Base-by-base conservation (phyloP, 1,140 invertebrate species). In the Eciton burchellii region DNA sequence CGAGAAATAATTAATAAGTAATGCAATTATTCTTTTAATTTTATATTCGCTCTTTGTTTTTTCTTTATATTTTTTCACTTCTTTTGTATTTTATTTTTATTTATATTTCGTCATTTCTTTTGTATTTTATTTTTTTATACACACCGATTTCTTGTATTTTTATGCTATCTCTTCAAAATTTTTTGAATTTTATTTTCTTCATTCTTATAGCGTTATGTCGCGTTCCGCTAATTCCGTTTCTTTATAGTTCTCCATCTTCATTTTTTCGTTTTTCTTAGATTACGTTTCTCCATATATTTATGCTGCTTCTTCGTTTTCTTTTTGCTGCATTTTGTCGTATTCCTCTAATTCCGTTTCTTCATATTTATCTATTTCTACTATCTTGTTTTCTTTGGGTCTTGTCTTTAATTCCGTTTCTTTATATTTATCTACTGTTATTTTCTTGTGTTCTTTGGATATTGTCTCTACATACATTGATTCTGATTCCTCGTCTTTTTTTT, bases 1-100 rank as follows among this genome's bases (percentile, higher is more conserved):
- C n/a, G n/a, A 3, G n/a, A 63, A 21, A 63, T 63, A 63, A 12
- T 62, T n/a, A 9, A 62, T 43, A 62, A 62, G n/a, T 9, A 62
- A 62, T 41, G 3, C 16, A 43, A 43, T 43, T 35, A n/a, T 57
- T 26, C 19, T 43, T 57, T 35, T 19, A 54, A 60, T 21, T 47
- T 73, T 0, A 11, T 35, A 35, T 35, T 3, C 6, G 2, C 6
- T 35, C 35, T 6, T 35, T 6, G 6, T 35, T 56, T 16, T 63
- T 21, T 11, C 35, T 35, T 3, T 35, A 6, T 35, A 35, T 35
- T 6, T 35, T 6, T 35, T 35, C 35, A 35, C 35, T 35, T 35
- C 35, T 35, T 35, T 35, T 35, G 2, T 35, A 35, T 35, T 35
- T 35, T 35, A 35, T 56, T 16, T 63, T 21, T 11, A n/a, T 47